Conservation (phyloP, 1,140 invertebrate species). For the Cepaea nemoralis region DNA sequence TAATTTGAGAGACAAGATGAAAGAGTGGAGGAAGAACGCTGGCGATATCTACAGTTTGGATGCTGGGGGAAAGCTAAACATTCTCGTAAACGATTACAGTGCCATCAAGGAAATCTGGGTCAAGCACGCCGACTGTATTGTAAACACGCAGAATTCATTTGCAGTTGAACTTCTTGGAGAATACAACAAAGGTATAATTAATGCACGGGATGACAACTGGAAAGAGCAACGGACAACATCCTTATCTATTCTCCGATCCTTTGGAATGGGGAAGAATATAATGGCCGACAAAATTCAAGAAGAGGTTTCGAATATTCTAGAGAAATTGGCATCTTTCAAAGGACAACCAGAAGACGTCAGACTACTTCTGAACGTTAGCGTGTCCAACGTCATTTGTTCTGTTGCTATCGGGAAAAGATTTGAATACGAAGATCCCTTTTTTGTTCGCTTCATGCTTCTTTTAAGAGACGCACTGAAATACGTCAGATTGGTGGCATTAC, state of each 20-base stretch:
- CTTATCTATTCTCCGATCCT: constrained; percentile 3
- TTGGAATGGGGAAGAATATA: constrained; percentile 25
- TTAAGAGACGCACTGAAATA: neutral
- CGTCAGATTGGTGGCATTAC: neutral
- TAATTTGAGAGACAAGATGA: neutral
- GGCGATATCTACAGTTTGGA: constrained; percentile 25
- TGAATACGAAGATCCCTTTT: constrained; percentile 1
- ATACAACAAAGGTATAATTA: neutral
- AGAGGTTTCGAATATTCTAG: neutral
- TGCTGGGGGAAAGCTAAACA: neutral
- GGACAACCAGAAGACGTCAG: neutral
- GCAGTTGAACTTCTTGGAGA: neutral
- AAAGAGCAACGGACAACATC: constrained; percentile 22
- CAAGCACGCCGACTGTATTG: neutral
- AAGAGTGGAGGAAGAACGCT: neutral
- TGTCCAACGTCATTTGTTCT: neutral
- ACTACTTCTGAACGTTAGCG: neutral
- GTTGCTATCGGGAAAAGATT: constrained; percentile 3
- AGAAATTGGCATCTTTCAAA: neutral
- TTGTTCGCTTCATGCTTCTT: neutral
- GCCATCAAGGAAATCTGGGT: neutral
- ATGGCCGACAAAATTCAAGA: constrained; percentile 13
- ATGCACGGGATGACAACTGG: neutral
- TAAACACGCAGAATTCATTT: neutral
- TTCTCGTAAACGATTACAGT: neutral